Evolutionary conservation across 2,113 vertebrate genomes (phyloP), one percentile per base, ranked within the genome.

Genomic region (Dendropsophus ebraccatus): DNA sequence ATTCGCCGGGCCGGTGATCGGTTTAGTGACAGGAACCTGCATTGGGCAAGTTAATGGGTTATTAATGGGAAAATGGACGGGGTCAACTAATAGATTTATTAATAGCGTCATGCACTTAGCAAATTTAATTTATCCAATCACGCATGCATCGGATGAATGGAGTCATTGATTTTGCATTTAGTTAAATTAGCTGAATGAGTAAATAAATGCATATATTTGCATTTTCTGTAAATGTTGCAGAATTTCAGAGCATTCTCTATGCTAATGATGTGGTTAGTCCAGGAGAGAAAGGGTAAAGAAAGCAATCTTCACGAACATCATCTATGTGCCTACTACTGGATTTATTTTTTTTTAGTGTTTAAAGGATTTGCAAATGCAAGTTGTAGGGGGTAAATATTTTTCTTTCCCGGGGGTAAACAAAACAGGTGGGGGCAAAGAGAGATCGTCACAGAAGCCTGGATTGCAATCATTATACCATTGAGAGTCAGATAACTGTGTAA

Each of bases 401-500:
- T 21, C 13, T 28, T 10, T 47, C 21, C 50, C 41, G 6, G 12
- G 32, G 87, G 87, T 88, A 58, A 70, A 58, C 32, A 21, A 30
- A 49, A 23, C 5, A 12, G 8, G 45, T 90, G 50, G 76, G 67
- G 81, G 83, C 88, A 50, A 45, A 35, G 77, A 88, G 58, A 89
- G 87, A 91, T 32, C 8, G 28, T 77, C 49, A 32, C 49, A 21
- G 74, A 77, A 76, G n/a, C 16, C 47, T 52, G 54, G 11, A 17
- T 11, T 5, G 37, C 78, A 28, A 45, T 54, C 49, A 4, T 77
- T 77, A 77, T 21, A 67, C 87, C 85, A 74, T 88, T 85, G 89
- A 90, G 90, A 88, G 87, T 28, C 54, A 84, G 81, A 85, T 85
- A 88, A 87, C 89, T 89, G 90, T 90, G 85, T 54, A 90, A 88